Evolutionary conservation across 2,113 vertebrate genomes (phyloP).

Genomic region (Ciconia boyciana): DNA sequence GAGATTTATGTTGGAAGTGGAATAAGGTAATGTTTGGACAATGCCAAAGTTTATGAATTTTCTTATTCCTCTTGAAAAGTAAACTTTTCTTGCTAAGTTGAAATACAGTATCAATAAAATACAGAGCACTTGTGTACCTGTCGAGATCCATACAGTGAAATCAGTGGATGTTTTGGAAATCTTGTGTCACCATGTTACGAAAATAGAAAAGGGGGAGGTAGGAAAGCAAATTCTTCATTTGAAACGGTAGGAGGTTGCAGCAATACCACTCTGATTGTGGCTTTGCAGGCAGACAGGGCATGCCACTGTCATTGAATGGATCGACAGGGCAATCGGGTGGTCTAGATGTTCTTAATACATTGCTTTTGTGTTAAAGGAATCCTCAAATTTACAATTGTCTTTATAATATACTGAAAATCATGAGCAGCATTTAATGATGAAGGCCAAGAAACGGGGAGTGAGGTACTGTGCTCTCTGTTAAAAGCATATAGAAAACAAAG

Average conservation of each 20-base stretch:
- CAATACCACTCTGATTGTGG: background rate
- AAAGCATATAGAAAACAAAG: background rate
- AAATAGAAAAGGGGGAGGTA: background rate
- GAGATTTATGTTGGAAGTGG: background rate
- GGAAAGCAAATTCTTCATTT: background rate
- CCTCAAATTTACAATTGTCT: background rate
- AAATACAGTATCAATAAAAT: background rate
- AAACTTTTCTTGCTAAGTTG: background rate
- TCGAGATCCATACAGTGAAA: background rate
- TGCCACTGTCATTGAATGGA: background rate
- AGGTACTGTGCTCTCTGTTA: background rate
- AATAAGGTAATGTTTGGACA: background rate
- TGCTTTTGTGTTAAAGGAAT: background rate
- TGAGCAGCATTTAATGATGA: background rate
- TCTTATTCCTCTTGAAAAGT: background rate
- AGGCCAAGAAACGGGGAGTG: background rate
- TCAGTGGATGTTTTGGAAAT: background rate
- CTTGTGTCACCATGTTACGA: background rate
- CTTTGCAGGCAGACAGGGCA: background rate
- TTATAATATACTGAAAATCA: background rate
- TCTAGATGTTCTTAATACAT: background rate
- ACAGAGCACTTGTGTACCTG: background rate
- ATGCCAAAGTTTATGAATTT: background rate
- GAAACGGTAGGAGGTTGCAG: background rate
- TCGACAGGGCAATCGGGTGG: accelerated